Evolutionary conservation across 1,140 invertebrate species (phyloP).

Genomic region (Odontomachus brunneus): DNA sequence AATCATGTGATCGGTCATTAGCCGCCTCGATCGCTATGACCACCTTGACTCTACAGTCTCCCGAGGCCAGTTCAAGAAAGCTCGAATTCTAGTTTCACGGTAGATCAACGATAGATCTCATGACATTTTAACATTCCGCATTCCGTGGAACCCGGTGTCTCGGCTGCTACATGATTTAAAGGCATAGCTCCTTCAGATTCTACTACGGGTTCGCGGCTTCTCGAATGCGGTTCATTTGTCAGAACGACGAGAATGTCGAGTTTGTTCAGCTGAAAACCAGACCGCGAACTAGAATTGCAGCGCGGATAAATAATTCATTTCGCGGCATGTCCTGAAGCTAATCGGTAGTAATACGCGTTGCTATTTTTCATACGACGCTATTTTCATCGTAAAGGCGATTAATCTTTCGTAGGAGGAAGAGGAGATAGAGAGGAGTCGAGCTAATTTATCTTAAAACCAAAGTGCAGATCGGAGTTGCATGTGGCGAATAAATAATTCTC

Average conservation of each 20-base stretch:
- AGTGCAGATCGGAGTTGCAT: not conserved
- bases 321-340: not conserved
- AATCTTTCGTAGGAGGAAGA: not conserved
- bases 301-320: slow-evolving; percentile 9
- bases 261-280: slow-evolving; percentile 38
- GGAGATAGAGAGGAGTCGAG: not conserved
- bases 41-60: no score
- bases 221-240: slow-evolving; percentile 45
- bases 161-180: slow-evolving; percentile 33
- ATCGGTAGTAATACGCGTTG: not conserved
- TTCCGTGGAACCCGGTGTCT: slow-evolving; percentile 12
- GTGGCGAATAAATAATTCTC: not conserved
- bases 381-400: not conserved
- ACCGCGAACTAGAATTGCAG: slow-evolving; percentile 25
- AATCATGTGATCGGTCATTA: not conserved
- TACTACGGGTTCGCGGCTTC: slow-evolving; percentile 48
- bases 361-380: no score
- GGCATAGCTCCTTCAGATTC: slow-evolving; percentile 66
- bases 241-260: slow-evolving; percentile 40
- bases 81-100: not conserved
- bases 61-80: no score
- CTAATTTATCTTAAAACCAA: slow-evolving; percentile 25
- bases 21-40: not conserved
- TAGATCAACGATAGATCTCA: slow-evolving; percentile 18
- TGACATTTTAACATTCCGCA: slow-evolving; percentile 7